Base-by-base conservation (phyloP, 2,888 invertebrate genomes). In the Ectropis crepuscularia region DNA sequence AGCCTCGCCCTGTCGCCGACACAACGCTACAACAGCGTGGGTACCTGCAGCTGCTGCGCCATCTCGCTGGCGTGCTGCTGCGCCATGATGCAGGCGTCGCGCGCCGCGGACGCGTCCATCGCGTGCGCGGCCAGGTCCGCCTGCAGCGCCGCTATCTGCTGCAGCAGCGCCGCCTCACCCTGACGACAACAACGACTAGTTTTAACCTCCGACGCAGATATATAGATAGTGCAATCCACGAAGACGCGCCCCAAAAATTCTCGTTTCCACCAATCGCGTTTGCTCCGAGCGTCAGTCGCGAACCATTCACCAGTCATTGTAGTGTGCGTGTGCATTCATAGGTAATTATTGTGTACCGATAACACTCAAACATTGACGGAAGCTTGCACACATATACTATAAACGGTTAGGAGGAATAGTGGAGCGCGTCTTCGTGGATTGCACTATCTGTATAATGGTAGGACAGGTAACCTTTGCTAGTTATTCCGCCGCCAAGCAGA, bases 51-150 rank as follows among this genome's bases (percentile, higher is more conserved):
- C 79, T 94, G 94, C 72, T 93, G 89, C 69, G 86, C 87, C 65
- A 93, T 85, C 46, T 94, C 94, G 63, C 93, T 88, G 69, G 83
- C 69, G 84, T 94, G 91, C 61, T 94, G 94, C 68, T 93, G 87
- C 63, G 94, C 90, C 68, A 93, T 89, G 57, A 93, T 90, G 69
- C 86, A 64, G 11, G 82, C 68, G 72, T 87, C 91, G 43, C 85
- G 74, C 54, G 83, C 93, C 63, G 92, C 91, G 0, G 86, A 88
- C 61, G 81, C 80, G 73, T 90, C 90, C 69, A 85, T 72, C 64
- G 78, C 85, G 63, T 82, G 86, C 70, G 85, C 88, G 64, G 63
- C 77, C 71, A 82, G 75, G 70, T 91, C 90, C 57, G 80, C 81
- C 72, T 94, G 93, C 74, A 93, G 89, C 68, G 88, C 92, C 5